Percentiles rank a stretch among this genome's conserved stretches.
Evolutionary conservation across 2,888 invertebrate species (phyloP).

Genomic region (Margaritifera margaritifera): DNA sequence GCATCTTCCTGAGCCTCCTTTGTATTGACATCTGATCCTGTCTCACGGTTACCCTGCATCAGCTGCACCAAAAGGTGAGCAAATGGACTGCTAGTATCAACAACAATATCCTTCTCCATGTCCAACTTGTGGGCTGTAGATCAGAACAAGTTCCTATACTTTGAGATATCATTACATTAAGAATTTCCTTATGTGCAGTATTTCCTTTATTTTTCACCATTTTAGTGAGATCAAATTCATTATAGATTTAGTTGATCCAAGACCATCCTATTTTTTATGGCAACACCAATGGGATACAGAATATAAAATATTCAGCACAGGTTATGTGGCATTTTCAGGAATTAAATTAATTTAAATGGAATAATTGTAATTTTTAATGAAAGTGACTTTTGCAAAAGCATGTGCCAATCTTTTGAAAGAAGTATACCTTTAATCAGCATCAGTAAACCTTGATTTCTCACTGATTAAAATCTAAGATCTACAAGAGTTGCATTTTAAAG

Average conservation of each 20-base stretch:
- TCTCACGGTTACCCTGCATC: conserved; percentile 44
- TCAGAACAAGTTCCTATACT: neutral
- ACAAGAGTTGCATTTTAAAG: too few species aligned
- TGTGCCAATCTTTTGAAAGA: neutral
- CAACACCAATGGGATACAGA: too few species aligned
- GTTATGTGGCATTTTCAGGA: too few species aligned
- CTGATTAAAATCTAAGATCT: too few species aligned
- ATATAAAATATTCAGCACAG: too few species aligned
- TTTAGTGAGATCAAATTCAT: too few species aligned
- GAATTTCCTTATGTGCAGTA: too few species aligned
- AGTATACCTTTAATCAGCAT: neutral
- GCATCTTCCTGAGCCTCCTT: conserved; percentile 62
- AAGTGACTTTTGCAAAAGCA: conserved; percentile 1
- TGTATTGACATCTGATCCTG: conserved; percentile 47
- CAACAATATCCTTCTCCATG: conserved; percentile 52
- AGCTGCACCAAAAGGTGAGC: conserved; percentile 50
- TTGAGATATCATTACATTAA: neutral
- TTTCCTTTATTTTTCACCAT: too few species aligned
- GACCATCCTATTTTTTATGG: too few species aligned
- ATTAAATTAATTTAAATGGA: too few species aligned
- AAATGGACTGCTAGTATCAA: conserved; percentile 57
- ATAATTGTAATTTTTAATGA: conserved; percentile 1
- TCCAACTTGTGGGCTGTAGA: conserved; percentile 48
- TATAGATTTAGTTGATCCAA: too few species aligned
- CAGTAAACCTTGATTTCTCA: neutral